Evolutionary conservation across 1,140 invertebrate species (phyloP), one percentile per base, ranked within the genome.

Genomic region (Lepidurus arcticus): DNA sequence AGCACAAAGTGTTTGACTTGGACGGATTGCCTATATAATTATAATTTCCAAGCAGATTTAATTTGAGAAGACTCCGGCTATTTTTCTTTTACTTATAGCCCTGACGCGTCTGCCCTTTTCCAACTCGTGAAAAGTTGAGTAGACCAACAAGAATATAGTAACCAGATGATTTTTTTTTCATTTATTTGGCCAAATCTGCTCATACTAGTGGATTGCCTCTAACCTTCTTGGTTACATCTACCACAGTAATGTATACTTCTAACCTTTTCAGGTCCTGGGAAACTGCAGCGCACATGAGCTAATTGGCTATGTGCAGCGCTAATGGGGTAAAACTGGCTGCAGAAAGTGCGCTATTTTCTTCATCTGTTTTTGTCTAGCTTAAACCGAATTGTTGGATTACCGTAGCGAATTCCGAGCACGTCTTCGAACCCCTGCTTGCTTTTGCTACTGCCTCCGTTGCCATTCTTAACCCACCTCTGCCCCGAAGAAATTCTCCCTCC

Each of bases 371-470:
- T 34, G 34, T 34, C 34, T 34, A 34, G 34, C 34, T 34, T 16
- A 65, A 65, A 65, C 16, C 21, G 53, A 65, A 65, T 65, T 65
- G 53, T 21, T 65, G 16, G 21, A 65, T 65, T 13, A 16, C 53
- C 5, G 53, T 65, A 65, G 53, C 53, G 13, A 34, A 65, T 65
- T 7, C 53, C 16, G 7, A n/a, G 53, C 53, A 65, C 53, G 53
- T 65, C 53, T 13, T 7, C 13, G 21, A 21, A 13, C 16, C 16
- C 47, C 53, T 34, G 34, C 34, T 34, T 34, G 34, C 34, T 34
- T 34, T 65, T 65, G 53, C 53, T 65, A 9, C 53, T 65, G 53
- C 53, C 53, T 65, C 6, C 53, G 53, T 65, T 65, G 47, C 53
- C 53, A 65, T 65, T 65, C 21, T 13, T 7, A 13, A 13, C 53